Evolutionary conservation across 1,140 invertebrate genomes (phyloP), one percentile per base, ranked within the genome.

Genomic region (Metopolophium dirhodum): DNA sequence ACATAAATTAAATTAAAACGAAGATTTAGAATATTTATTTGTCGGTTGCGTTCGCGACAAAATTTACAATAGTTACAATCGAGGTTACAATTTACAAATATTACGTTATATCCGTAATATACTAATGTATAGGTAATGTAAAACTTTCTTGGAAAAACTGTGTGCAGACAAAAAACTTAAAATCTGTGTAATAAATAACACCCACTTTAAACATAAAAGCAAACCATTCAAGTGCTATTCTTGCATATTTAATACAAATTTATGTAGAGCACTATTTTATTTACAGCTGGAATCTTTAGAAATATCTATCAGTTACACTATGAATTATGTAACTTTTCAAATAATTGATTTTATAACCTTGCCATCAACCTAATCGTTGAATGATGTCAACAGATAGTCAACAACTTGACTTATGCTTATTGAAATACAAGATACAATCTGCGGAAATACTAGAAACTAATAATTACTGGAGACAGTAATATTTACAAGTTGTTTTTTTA

Each of bases 311-410:
- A 22, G 57, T n/a, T 57, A 37, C 26, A 87, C 30, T 49, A 87
- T n/a, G 23, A 41, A 45, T 90, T 26, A 45, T 45, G 54, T 90
- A 90, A 90, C 35, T 22, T 90, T 30, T 61, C 37, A n/a, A 61
- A 41, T 90, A 90, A 90, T 90, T 61, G 35, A 2, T 90, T 90
- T 61, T 90, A 90, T 90, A 90, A 90, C 88, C 88, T 90, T 90
- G 88, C n/a, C n/a, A n/a, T 90, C 88, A 90, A 90, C 88, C 51
- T 61, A 57, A 90, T 90, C 35, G 88, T 61, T 61, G 88, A 90
- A 90, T 41, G 45, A 18, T 37, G 87, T 54, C 49, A 89, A 37
- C 54, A 87, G 6, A 11, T 11, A 11, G 86, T 87, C 30, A 87
- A 87, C 86, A 87, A 87, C 30, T 49, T 30, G 26, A 37, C 41